Base-by-base conservation (phyloP, 92 coral and sea anemone species). In the Muricea muricata region DNA sequence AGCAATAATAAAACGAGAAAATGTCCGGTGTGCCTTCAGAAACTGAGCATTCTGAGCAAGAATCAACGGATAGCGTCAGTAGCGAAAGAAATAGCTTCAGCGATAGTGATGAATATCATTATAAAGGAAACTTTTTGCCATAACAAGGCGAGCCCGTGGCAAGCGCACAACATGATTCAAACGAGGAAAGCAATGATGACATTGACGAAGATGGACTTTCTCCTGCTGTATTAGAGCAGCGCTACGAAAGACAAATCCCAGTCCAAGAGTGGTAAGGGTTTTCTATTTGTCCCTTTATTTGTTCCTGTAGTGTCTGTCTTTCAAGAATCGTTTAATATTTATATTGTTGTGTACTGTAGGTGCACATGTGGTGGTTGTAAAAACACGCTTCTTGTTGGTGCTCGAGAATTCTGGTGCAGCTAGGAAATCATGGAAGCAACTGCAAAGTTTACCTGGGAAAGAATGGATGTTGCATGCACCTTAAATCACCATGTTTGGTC, bases 391-490 rank as follows among this genome's bases (percentile, higher is more conserved):
- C 79, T 85, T 17, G 31, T 66, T 1, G 80, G 75, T 56, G 85
- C 73, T 13, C 25, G 75, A 48, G 84, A 85, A 52, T 78, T 60
- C 24, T 84, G 83, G 17, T 85, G 88, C 74, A 75, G 88, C 57
- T 33, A 76, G 57, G 88, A 85, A 58, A 65, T 85, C 1, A 54
- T 76, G 2, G 67, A 45, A 45, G 50, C 50, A 2, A 45, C 50
- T 8, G 50, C 14, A 17, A 45, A 45, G 14, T 45, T 45, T 45
- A 45, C 50, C 2, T 57, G 21, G 9, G 65, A 57, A 20, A 0
- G 65, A 3, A 57, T 57, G 30, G 25, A 57, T 57, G 65, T 32
- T 4, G 65, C 28, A 2, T 57, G 65, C 29, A n/a, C 25, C 25
- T 57, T 66, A 66, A 66, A 45, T 21, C 73, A 66, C 73, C 41